These are phyloP conservation scores for Margarornis squamiger DNA, from an alignment of 2,797 vertebrate species.

Conservation along the genomic window DNA sequence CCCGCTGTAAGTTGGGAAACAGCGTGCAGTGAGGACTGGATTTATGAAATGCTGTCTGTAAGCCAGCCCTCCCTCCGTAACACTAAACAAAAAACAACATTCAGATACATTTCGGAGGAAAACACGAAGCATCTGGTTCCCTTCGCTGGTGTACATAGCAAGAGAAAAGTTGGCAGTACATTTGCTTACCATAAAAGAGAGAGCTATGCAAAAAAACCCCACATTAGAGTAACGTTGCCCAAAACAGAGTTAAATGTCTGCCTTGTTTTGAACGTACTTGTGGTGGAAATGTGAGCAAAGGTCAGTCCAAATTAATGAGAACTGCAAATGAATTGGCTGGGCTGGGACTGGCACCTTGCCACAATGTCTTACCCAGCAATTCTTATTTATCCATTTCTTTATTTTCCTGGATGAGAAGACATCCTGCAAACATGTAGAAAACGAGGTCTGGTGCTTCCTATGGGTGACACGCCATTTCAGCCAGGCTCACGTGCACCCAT, in stretches of 20 bases:
- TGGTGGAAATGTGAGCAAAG: constrained; percentile 67
- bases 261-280: constrained; percentile 64
- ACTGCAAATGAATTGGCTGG: constrained; percentile 59
- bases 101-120: constrained; percentile 71
- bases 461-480: not conserved
- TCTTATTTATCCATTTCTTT: constrained; percentile 19
- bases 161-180: constrained; percentile 79
- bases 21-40: constrained; percentile 35
- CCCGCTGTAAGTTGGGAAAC: constrained; percentile 61
- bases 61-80: constrained; percentile 72
- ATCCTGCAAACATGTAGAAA: not conserved
- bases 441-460: not conserved
- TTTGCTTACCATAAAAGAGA: constrained; percentile 80
- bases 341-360: constrained; percentile 28
- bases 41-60: constrained; percentile 64
- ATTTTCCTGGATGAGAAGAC: constrained; percentile 28
- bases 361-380: not conserved
- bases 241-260: constrained; percentile 76
- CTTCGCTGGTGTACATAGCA: constrained; percentile 77
- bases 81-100: constrained; percentile 77
- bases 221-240: constrained; percentile 72
- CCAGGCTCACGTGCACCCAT: not conserved
- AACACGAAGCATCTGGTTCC: constrained; percentile 81
- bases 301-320: constrained; percentile 67
- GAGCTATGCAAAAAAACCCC: constrained; percentile 74